Base-by-base conservation (phyloP, 2,113 vertebrate genomes). In the Mola mola region DNA sequence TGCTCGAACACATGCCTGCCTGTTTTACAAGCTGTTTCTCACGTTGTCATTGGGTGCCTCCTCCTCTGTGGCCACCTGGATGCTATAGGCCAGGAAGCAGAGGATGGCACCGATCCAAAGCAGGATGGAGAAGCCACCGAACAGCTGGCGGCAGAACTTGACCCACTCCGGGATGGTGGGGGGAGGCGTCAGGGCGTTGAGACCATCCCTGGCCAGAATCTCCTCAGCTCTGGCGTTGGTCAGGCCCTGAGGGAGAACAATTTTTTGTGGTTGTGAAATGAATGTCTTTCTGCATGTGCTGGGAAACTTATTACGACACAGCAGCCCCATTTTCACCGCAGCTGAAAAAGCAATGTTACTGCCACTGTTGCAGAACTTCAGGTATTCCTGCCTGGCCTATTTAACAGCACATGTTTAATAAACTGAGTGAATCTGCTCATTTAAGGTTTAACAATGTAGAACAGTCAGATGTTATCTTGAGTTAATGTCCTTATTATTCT, bases 111-210 rank as follows among this genome's bases (percentile, higher is more conserved):
- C 96, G 4, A 94, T 96, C 96, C 96, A 98, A 24, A 97, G 91
- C 61, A 97, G 85, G 80, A 98, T 93, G 85, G 95, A 98, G 88
- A 98, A 98, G 3, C 96, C 96, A 0, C 96, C 95, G 0, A 98
- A 98, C 7, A 98, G 93, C 88, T 98, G 96, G 1, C 94, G 94
- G 57, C 95, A 98, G 88, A 98, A 98, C 88, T 98, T 98, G 59
- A 98, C 92, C 96, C 96, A 98, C 83, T 98, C 96, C 0, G 96
- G 96, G 0, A 91, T 96, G 40, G 95, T 96, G 0, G 95, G 95
- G 0, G 95, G 95, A 0, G 95, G 96, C 0, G 95, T 97, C 26
- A 98, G 85, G 0, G 93, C 90, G 0, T 98, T 97, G 26, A 91
- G 94, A 0, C 96, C 96, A 0, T 96, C 93, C n/a, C 90, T 82